Evolutionary conservation across 92 coral and sea anemone genomes (phyloP), one percentile per base, ranked within the genome.

Genomic region (Palythoa heliodiscus): DNA sequence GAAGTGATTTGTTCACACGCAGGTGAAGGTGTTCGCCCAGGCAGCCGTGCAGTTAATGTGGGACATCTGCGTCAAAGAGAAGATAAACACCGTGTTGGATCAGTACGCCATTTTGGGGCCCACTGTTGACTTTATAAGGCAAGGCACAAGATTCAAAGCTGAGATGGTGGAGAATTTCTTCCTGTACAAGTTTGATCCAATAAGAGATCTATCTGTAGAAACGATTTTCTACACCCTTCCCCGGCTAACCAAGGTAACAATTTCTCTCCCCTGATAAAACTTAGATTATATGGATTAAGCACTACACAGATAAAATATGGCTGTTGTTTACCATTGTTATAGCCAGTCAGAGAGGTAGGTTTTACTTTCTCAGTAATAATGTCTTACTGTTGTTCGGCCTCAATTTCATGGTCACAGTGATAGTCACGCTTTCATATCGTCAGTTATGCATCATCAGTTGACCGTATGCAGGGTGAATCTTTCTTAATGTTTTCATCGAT

Each of bases 141-240:
- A 91, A n/a, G 90, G 95, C 55, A 78, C 81, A 9, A 93, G 91
- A 14, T 94, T 92, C 83, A 96, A 93, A 75, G 76, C 87, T 35
- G 93, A 92, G 48, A 63, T 96, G 9, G 87, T 89, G 76, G 94
- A 93, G 87, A 92, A 95, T 64, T 92, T 92, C 75, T 92, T 93
- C 85, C 89, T 96, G 85, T 89, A 95, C 73, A 92, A 92, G 73
- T 63, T 95, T 71, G 87, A 89, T 68, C 99, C 99, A 9, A 78
- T 88, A 20, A 63, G 86, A 52, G 99, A 96, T 52, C 89, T 91
- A 83, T 92, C 98, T 43, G 77, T 96, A 12, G 95, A 96, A 84
- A 79, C 93, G 6, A 88, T 96, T 55, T 96, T 88, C 83, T 84
- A 88, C 86, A 95, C 93, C 17, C 90, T 96, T 39, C 99, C 99